phyloP scores from a whole-genome alignment of 2,113 vertebrate species.

The Lanius collurio region DNA sequence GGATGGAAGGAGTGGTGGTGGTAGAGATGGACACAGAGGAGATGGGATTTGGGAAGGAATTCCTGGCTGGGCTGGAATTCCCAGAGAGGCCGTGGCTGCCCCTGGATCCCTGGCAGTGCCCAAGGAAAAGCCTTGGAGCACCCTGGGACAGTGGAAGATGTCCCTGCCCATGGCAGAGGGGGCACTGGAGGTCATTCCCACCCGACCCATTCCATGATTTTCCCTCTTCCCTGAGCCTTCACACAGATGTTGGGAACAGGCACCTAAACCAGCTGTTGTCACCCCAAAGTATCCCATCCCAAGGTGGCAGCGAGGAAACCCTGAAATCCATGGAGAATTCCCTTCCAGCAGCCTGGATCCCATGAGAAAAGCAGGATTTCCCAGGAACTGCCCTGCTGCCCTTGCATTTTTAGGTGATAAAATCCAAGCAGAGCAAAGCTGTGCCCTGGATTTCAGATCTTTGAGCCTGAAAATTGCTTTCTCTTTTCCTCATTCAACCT shows the following conservation, averaged over 20 bases:
- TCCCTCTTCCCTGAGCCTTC: not conserved
- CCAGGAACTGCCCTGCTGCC: not conserved
- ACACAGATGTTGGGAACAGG: accelerated
- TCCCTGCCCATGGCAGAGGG: not conserved
- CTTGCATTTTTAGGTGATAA: not conserved
- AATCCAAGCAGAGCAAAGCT: not conserved
- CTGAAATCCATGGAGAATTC: not conserved
- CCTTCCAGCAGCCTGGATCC: not conserved
- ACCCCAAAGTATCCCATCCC: too few relatives aligned
- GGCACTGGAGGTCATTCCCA: not conserved
- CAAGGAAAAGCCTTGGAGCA: not conserved
- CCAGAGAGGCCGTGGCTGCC: not conserved
- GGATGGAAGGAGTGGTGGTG: not conserved
- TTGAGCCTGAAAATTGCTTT: not conserved
- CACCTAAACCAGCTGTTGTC: not conserved
- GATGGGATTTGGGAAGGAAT: not conserved
- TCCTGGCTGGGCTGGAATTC: not conserved
- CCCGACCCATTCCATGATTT: not conserved
- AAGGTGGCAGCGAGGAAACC: not conserved
- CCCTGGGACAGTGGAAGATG: too few relatives aligned
- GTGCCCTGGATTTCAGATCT: not conserved
- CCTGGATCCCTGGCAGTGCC: not conserved
- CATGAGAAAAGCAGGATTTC: accelerated
- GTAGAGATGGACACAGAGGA: accelerated
- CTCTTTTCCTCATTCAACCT: not conserved